Evolutionary conservation across 2,113 vertebrate genomes (phyloP).

Genomic region (Suncus etruscus): DNA sequence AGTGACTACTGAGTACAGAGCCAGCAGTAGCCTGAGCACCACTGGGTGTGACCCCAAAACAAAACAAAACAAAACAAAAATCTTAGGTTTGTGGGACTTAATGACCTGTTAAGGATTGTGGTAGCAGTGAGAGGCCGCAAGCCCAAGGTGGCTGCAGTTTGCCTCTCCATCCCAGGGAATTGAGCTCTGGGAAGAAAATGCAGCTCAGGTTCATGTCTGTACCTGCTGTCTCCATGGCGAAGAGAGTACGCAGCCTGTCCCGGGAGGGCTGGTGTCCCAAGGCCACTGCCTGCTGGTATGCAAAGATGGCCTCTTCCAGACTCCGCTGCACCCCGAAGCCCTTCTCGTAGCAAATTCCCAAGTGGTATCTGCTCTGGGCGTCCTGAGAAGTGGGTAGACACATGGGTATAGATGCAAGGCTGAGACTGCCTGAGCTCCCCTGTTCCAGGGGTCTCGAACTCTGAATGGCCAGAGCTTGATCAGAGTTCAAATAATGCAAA

Average conservation of each 20-base stretch:
- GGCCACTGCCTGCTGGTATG: slow-evolving; percentile 88
- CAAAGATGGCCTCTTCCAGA: slow-evolving; percentile 85
- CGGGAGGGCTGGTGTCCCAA: slow-evolving; percentile 86
- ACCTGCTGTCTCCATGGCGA: slow-evolving; percentile 81
- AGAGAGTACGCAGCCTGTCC: slow-evolving; percentile 83
- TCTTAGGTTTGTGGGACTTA: too few species aligned
- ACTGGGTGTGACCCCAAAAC: too few species aligned
- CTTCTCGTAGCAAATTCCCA: slow-evolving; percentile 93
- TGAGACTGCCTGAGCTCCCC: fast-evolving
- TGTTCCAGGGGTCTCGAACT: not conserved
- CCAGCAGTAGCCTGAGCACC: too few species aligned
- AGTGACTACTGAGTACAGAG: too few species aligned
- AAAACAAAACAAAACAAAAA: too few species aligned
- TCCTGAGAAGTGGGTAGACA: slow-evolving; percentile 86
- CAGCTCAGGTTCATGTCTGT: slow-evolving; percentile 14
- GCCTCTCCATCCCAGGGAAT: not conserved
- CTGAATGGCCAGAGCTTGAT: not conserved
- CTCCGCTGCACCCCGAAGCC: slow-evolving; percentile 90
- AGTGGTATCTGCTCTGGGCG: slow-evolving; percentile 89
- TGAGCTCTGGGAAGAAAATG: not conserved
- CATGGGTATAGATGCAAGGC: not conserved
- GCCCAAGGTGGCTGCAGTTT: not conserved
- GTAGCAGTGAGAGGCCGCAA: too few species aligned
- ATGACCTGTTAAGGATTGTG: too few species aligned
- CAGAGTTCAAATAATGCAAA: not conserved